Conservation (phyloP, 2,888 invertebrate species). For the Opisthograptis luteolata region DNA sequence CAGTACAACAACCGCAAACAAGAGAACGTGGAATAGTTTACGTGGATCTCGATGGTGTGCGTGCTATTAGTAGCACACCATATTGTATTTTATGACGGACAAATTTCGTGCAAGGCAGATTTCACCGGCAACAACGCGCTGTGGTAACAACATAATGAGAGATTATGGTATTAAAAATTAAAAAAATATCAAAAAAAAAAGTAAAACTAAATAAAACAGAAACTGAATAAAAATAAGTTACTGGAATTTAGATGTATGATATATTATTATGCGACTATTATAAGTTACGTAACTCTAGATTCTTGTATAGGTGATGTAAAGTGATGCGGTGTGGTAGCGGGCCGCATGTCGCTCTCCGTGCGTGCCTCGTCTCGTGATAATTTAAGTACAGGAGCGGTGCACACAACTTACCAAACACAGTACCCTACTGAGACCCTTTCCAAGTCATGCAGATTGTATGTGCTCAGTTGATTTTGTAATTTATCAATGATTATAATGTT, state of each 20-base stretch:
- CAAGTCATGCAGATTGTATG: slow-evolving; percentile 66
- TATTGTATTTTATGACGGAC: slow-evolving; percentile 59
- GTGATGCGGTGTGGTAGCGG: slow-evolving; percentile 51
- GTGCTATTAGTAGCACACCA: slow-evolving; percentile 44
- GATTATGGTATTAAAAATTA: slow-evolving; percentile 83
- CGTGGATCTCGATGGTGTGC: slow-evolving; percentile 41
- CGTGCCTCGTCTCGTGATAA: slow-evolving; percentile 75
- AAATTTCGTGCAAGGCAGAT: slow-evolving; percentile 87
- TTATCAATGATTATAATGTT: slow-evolving; percentile 52
- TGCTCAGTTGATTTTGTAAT: slow-evolving; percentile 62
- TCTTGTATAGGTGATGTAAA: slow-evolving; percentile 70
- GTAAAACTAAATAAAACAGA: slow-evolving; percentile 82
- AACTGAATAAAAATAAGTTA: slow-evolving; percentile 83
- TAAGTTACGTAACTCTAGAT: slow-evolving; percentile 83
- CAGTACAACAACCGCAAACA: slow-evolving; percentile 66
- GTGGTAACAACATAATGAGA: slow-evolving; percentile 82
- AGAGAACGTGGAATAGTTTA: slow-evolving; percentile 63
- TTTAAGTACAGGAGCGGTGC: slow-evolving; percentile 73
- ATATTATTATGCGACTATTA: slow-evolving; percentile 82
- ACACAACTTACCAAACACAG: slow-evolving; percentile 56
- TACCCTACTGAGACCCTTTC: slow-evolving; percentile 59
- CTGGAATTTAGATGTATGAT: slow-evolving; percentile 83
- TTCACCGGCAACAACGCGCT: slow-evolving; percentile 88
- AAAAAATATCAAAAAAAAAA: slow-evolving; percentile 81
- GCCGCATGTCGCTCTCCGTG: slow-evolving; percentile 49